Conservation (phyloP, 2,113 vertebrate genomes). For the Anguilla japonica region DNA sequence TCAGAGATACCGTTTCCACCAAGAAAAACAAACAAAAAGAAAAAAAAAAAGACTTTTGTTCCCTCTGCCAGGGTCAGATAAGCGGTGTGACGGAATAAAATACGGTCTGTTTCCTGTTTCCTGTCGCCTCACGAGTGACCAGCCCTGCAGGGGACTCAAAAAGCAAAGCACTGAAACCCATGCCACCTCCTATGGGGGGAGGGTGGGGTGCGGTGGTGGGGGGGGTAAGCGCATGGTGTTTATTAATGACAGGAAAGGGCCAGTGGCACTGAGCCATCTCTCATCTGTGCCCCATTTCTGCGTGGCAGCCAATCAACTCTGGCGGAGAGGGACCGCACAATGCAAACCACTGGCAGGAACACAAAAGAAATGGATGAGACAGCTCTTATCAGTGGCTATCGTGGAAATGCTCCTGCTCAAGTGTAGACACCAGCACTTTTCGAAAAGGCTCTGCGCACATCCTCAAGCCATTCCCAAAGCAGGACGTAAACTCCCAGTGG, state of each 20-base stretch:
- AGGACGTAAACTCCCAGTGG: neutral
- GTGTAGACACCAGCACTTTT: neutral
- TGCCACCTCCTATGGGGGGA: slow-evolving; percentile 36
- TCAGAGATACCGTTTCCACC: neutral
- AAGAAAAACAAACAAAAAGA: neutral
- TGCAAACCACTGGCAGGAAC: neutral
- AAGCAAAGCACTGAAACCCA: slow-evolving; percentile 47
- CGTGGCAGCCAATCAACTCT: neutral
- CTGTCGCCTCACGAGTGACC: slow-evolving; percentile 28
- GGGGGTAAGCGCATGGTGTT: slow-evolving; percentile 35
- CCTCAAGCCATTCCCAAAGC: neutral
- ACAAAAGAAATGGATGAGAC: neutral
- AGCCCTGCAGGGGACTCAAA: slow-evolving; percentile 1
- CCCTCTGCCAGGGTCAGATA: slow-evolving; percentile 29
- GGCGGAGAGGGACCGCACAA: neutral
- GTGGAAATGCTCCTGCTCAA: neutral
- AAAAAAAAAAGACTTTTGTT: neutral
- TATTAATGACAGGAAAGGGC: slow-evolving; percentile 67
- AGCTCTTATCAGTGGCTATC: neutral
- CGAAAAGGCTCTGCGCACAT: neutral
- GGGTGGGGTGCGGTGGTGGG: neutral
- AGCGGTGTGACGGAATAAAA: slow-evolving; percentile 55
- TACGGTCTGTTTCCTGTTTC: slow-evolving; percentile 67
- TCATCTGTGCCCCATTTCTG: neutral
- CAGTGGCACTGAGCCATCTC: neutral